Percentiles rank a stretch among this genome's conserved stretches.
Conservation (phyloP, 2,797 vertebrate species). For the Poecilia picta region DNA sequence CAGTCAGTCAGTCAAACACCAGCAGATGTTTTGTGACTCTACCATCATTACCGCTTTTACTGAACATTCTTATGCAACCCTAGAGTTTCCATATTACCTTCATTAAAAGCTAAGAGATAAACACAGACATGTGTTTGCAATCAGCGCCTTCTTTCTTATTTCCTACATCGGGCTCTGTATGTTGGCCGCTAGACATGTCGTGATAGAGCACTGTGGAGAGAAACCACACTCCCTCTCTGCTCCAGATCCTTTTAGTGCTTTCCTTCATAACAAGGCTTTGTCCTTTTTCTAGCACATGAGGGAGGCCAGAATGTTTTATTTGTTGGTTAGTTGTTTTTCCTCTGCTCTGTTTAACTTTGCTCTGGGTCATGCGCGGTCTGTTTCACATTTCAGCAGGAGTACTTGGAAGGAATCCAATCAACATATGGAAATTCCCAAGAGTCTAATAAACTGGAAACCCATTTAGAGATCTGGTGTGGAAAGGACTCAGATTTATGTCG, state of each 20-base stretch:
- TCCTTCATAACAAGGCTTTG: slow-evolving; percentile 20
- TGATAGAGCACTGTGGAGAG: slow-evolving; percentile 35
- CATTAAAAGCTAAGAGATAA: slow-evolving; percentile 69
- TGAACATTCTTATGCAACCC: slow-evolving; percentile 53
- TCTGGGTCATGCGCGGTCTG: slow-evolving; percentile 23
- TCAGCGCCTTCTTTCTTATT: slow-evolving; percentile 62
- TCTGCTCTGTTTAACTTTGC: slow-evolving; percentile 7
- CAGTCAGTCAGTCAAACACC: slow-evolving; percentile 9
- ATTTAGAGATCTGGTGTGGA: slow-evolving; percentile 39
- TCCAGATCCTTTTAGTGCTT: slow-evolving; percentile 15
- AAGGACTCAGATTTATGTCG: slow-evolving; percentile 45
- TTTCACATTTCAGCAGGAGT: slow-evolving; percentile 24
- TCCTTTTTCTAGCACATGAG: slow-evolving; percentile 19
- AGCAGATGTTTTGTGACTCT: slow-evolving; percentile 6
- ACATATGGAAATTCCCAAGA: slow-evolving; percentile 23
- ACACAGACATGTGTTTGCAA: slow-evolving; percentile 74
- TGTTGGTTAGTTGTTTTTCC: slow-evolving; percentile 31
- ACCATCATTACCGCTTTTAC: slow-evolving; percentile 42
- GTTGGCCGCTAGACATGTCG: slow-evolving; percentile 50
- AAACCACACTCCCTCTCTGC: slow-evolving; percentile 43
- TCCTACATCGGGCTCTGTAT: slow-evolving; percentile 54
- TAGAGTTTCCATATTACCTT: slow-evolving; percentile 61
- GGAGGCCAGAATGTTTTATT: slow-evolving; percentile 20
- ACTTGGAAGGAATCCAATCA: slow-evolving; percentile 35
- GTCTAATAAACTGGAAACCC: slow-evolving; percentile 31